phyloP scores from a whole-genome alignment of 2,797 vertebrate species.

The Strix occidentalis region DNA sequence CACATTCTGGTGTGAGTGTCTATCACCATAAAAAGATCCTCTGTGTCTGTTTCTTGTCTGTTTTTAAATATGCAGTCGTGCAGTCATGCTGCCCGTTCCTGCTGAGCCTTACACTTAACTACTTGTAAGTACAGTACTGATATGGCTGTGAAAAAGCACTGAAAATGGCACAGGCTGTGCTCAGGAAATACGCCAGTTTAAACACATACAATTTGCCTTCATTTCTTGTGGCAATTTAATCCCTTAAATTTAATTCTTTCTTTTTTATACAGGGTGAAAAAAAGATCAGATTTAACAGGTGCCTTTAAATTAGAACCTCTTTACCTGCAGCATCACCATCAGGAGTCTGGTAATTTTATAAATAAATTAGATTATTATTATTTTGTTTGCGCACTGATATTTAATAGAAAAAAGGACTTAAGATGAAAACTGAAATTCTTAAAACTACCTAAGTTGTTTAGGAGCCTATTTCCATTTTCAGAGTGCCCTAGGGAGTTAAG shows the following conservation, averaged over 20 bases:
- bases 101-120: slow-evolving; percentile 56
- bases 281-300: slow-evolving; percentile 84
- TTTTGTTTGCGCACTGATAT: background rate
- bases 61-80: slow-evolving; percentile 45
- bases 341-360: slow-evolving; percentile 87
- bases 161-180: slow-evolving; percentile 55
- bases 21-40: slow-evolving; percentile 56
- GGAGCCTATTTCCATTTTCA: slow-evolving; percentile 3
- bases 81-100: slow-evolving; percentile 45
- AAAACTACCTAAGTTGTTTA: background rate
- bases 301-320: slow-evolving; percentile 95
- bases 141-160: slow-evolving; percentile 47
- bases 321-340: slow-evolving; percentile 91
- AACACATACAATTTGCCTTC: background rate
- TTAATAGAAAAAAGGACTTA: background rate
- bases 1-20: slow-evolving; percentile 58
- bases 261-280: slow-evolving; percentile 86
- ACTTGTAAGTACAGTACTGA: slow-evolving; percentile 36
- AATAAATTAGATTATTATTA: background rate
- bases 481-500: background rate
- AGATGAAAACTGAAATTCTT: background rate
- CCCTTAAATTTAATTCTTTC: background rate
- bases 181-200: slow-evolving; percentile 32
- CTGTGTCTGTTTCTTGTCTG: slow-evolving; percentile 50
- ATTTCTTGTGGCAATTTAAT: slow-evolving; percentile 1